A percentile compares a stretch with the other conserved stretches of the same genome.
These are phyloP conservation scores for Staurois parvus DNA, from an alignment of 2,797 vertebrate species.

Conservation along the genomic window DNA sequence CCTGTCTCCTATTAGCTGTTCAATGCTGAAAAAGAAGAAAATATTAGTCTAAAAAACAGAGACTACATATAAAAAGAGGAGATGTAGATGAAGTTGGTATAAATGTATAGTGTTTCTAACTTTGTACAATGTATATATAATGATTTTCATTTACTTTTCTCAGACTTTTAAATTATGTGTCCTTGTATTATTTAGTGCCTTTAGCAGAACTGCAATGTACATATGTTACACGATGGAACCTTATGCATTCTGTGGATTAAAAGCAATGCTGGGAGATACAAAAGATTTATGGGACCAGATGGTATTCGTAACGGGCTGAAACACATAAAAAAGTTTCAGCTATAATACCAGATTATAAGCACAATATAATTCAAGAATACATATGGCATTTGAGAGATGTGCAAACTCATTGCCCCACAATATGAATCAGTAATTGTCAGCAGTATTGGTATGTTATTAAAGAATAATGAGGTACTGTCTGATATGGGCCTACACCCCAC, in stretches of 20 bases:
- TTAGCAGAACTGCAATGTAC: conserved; percentile 23
- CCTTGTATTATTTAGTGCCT: not conserved
- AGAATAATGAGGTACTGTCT: too few species aligned
- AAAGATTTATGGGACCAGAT: conserved; percentile 35
- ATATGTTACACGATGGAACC: not conserved
- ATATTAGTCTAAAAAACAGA: too few species aligned
- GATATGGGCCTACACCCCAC: too few species aligned
- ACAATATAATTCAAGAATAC: conserved; percentile 10
- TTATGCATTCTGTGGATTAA: conserved; percentile 25
- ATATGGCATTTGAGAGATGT: not conserved
- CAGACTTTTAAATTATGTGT: not conserved
- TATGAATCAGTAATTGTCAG: not conserved
- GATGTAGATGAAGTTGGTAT: too few species aligned
- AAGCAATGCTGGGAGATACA: conserved; percentile 8
- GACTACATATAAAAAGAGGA: too few species aligned
- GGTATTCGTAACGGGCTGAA: conserved; percentile 27
- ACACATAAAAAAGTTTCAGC: conserved; percentile 30
- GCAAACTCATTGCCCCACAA: not conserved
- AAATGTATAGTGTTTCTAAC: too few species aligned
- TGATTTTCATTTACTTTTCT: too few species aligned
- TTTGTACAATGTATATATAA: too few species aligned
- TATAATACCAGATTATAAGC: conserved; percentile 42
- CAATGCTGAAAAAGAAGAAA: too few species aligned
- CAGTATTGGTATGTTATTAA: not conserved
- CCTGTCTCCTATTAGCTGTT: too few species aligned